phyloP scores from a whole-genome alignment of 2,888 invertebrate species.

The Danaus chrysippus region DNA sequence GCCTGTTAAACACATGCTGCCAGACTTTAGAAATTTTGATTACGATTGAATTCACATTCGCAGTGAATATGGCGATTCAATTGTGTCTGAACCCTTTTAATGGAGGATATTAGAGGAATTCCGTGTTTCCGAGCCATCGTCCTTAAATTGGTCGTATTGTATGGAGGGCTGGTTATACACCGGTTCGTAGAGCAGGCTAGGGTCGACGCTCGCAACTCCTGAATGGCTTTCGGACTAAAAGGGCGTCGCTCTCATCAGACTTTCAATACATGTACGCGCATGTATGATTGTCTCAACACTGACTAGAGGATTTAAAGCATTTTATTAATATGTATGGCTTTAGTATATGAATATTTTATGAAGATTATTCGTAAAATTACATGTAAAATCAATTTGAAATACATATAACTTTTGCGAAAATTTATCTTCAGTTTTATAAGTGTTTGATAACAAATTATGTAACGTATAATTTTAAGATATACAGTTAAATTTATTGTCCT shows the following conservation, averaged over 20 bases:
- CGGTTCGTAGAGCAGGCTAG: constrained; percentile 61
- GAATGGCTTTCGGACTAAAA: constrained; percentile 51
- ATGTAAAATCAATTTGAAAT: too few relatives aligned
- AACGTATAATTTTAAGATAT: too few relatives aligned
- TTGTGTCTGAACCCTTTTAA: neutral
- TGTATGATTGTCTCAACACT: constrained; percentile 36
- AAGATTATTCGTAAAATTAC: too few relatives aligned
- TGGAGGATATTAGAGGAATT: constrained; percentile 5
- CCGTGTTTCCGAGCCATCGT: constrained; percentile 25
- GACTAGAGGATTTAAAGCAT: too few relatives aligned
- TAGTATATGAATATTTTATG: too few relatives aligned
- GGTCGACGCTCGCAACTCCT: constrained; percentile 68
- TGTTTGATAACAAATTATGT: too few relatives aligned
- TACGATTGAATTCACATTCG: too few relatives aligned
- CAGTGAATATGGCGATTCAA: too few relatives aligned
- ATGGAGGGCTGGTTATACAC: constrained; percentile 41
- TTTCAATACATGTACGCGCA: constrained; percentile 41
- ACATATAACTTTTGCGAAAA: too few relatives aligned
- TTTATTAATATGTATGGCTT: too few relatives aligned
- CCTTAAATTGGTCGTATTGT: constrained; percentile 41
- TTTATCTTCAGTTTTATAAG: too few relatives aligned
- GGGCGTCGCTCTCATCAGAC: constrained; percentile 60
- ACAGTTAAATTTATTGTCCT: too few relatives aligned
- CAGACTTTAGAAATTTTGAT: neutral
- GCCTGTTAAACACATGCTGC: constrained; percentile 4